A percentile compares a stretch with the other conserved stretches of the same genome.
Evolutionary conservation across 2,888 invertebrate genomes (phyloP).

Genomic region (Metacarcinus magister): DNA sequence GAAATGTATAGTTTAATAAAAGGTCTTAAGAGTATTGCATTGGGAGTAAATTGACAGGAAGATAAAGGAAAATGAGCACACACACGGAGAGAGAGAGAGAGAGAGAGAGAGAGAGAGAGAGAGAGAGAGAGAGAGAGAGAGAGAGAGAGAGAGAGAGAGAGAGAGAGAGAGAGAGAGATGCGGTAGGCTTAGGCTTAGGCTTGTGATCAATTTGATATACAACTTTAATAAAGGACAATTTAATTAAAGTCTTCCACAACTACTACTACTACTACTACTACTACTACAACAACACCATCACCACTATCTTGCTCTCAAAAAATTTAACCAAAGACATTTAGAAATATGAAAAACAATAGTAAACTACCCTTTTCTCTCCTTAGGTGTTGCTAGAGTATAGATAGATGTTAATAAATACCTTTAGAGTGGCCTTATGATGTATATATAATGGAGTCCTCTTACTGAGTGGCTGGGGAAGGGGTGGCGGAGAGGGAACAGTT

Average conservation of each 20-base stretch:
- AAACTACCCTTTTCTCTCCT: background rate
- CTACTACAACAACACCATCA: background rate
- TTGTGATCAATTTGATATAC: background rate
- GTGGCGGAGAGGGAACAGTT: background rate
- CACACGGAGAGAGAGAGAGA: too few species aligned
- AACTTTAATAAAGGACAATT: background rate
- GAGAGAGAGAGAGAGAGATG: background rate
- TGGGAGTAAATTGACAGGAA: too few species aligned
- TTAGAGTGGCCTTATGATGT: background rate
- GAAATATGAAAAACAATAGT: background rate
- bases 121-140: slow-evolving; percentile 45
- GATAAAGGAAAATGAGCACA: too few species aligned
- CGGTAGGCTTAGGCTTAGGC: background rate
- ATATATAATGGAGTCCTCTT: background rate
- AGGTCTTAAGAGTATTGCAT: background rate
- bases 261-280: background rate
- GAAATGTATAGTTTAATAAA: background rate
- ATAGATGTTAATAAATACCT: background rate
- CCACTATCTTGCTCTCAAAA: background rate
- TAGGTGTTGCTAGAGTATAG: background rate
- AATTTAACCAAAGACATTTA: background rate
- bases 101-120: background rate
- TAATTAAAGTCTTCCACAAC: background rate
- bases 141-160: slow-evolving; percentile 42
- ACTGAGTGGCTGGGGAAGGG: background rate